Evolutionary conservation across 2,113 vertebrate genomes (phyloP), one percentile per base, ranked within the genome.

Genomic region (Eolophus roseicapilla): DNA sequence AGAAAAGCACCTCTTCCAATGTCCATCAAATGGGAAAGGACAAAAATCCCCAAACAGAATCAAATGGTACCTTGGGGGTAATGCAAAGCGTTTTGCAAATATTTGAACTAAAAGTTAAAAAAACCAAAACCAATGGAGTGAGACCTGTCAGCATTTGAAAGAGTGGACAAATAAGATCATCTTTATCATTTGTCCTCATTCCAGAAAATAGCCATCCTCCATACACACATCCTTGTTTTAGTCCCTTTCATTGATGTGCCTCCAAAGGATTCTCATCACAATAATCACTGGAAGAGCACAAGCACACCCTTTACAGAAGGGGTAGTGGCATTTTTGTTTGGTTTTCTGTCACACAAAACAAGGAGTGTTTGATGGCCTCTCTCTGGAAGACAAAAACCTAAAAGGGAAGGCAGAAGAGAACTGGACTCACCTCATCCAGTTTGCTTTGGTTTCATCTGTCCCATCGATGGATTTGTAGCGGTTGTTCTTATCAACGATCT

Each of bases 401-500:
- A 13, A 80, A 85, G 71, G 43, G 57, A 87, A 49, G 15, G 69
- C 33, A 93, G 50, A 78, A 50, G 78, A 88, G 49, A 91, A 80
- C 23, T 35, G 67, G 92, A 98, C 98, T 98, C 94, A 99, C 99
- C 99, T 99, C 99, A 99, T 99, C 99, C 99, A 99, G 97, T 99
- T 99, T 94, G 99, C 98, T 97, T 98, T 98, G 79, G 98, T 98
- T 94, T 99, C 99, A 60, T 99, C 98, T 3, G 99, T 98, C 79
- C 99, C 99, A 77, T 99, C 99, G 8, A 99, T 99, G 83, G 98
- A 99, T 95, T 98, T 99, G 92, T 99, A 99, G 29, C 96, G 96
- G 97, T 98, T 99, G 97, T 98, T 98, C 86, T 98, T 98, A 96
- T 98, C 98, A 86, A 99, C 98, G 2, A 99, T 98, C 99, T 99